phyloP scores from a whole-genome alignment of 2,888 invertebrate species.

The Syrista parreyssii region DNA sequence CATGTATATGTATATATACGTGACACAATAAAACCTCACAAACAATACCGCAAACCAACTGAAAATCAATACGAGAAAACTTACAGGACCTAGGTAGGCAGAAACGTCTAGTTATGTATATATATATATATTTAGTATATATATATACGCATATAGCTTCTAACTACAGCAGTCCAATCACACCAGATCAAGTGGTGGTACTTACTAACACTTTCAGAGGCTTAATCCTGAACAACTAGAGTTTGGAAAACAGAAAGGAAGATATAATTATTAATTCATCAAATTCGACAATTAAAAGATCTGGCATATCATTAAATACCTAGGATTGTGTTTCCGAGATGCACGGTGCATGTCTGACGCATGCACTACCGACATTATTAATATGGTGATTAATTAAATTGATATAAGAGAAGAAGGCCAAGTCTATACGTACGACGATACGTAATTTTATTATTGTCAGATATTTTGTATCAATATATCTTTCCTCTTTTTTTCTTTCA shows the following conservation, averaged over 20 bases:
- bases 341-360: constrained; percentile 44
- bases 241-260: constrained; percentile 69
- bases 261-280: constrained; percentile 57
- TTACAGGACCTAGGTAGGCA: constrained; percentile 15
- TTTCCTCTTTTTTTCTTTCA: constrained; percentile 27
- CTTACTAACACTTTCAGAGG: constrained; percentile 98
- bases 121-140: constrained; percentile 18
- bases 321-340: constrained; percentile 45
- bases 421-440: not conserved
- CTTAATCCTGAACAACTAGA: constrained; percentile 98
- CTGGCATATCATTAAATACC: constrained; percentile 5
- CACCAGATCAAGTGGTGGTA: constrained; percentile 73
- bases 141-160: constrained; percentile 62
- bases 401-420: not conserved
- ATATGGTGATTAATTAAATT: not conserved
- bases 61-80: constrained; percentile 20
- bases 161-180: constrained; percentile 68
- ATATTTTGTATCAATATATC: not conserved
- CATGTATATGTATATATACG: not conserved
- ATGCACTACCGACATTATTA: constrained; percentile 27
- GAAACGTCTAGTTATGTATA: constrained; percentile 1
- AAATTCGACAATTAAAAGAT: constrained; percentile 16
- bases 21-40: constrained; percentile 9
- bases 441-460: not conserved
- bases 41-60: constrained; percentile 20